phyloP scores from a whole-genome alignment of 2,797 vertebrate genomes.

The Botia kubotai region DNA sequence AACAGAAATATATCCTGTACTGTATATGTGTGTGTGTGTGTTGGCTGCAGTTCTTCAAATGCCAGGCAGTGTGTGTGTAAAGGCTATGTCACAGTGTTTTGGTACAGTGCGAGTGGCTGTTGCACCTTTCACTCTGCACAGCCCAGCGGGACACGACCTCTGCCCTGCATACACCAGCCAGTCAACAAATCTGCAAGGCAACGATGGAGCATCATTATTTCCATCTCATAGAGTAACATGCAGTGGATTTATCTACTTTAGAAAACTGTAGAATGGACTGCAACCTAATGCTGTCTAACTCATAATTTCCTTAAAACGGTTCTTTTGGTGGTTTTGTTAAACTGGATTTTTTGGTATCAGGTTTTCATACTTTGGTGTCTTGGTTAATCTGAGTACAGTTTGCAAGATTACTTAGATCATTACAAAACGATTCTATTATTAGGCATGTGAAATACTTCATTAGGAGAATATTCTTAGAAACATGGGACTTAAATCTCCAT shows the following conservation, averaged over 20 bases:
- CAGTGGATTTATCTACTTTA: neutral
- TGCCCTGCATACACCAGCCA: conserved; percentile 25
- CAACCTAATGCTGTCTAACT: neutral
- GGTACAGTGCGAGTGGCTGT: conserved; percentile 16
- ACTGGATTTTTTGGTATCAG: neutral
- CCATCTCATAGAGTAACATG: neutral
- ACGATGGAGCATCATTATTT: neutral
- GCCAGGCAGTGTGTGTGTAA: conserved; percentile 17
- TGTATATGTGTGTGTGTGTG: neutral
- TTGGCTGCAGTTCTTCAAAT: conserved; percentile 9
- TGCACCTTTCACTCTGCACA: conserved; percentile 10
- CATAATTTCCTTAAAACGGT: neutral
- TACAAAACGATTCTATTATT: neutral
- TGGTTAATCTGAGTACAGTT: neutral
- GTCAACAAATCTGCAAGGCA: conserved; percentile 20
- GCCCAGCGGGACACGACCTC: conserved; percentile 21
- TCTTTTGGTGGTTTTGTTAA: neutral
- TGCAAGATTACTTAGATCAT: neutral
- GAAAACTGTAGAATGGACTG: neutral
- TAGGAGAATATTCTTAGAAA: neutral
- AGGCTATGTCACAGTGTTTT: conserved; percentile 14
- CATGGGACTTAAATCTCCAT: neutral
- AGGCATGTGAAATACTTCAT: neutral
- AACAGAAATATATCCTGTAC: neutral
- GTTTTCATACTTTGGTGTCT: neutral